Evolutionary conservation across 1,140 invertebrate genomes (phyloP), one percentile per base, ranked within the genome.

Genomic region (Heliconius melpomene): DNA sequence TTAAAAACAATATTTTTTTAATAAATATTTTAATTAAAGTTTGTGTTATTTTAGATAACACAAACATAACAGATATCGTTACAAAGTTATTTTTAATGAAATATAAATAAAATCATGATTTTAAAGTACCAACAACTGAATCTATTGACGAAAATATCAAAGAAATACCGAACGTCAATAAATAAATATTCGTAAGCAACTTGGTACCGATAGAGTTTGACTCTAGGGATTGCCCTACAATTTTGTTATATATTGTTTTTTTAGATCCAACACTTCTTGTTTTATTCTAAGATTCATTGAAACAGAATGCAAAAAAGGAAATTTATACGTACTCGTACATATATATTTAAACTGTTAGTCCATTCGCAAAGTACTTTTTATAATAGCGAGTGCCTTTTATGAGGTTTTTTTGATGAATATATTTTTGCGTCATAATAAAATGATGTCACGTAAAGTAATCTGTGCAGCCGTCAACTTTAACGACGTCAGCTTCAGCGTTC

Each of bases 151-250:
- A 13, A 29, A 66, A 5, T 26, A 26, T 29, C 3, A 13, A 66
- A 66, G 50, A 20, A 52, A 5, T 66, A 66, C 2, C n/a, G 32
- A 46, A 79, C 50, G 77, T 76, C 82, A 75, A 83, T 83, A 79
- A 80, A 81, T 77, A 79, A 81, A 79, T 84, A 80, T 40, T 81
- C 82, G 72, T 79, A 66, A 81, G 82, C 81, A 84, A 87, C 88
- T 88, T 74, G 76, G 87, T 70, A 77, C 85, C 82, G 80, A 90
- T 82, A 83, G 84, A 84, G 79, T 86, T 90, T 78, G 82, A 85
- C 81, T 84, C 81, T 71, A 87, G 87, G 80, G 79, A 84, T 78
- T 84, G 84, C 82, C 78, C 82, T 75, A 75, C 70, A 78, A 82
- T 77, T 85, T 86, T 87, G 79, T 77, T 76, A 83, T 79, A 70